Percentiles rank a stretch among this genome's conserved stretches.
Evolutionary conservation across 2,113 vertebrate genomes (phyloP).

Genomic region (Melierax canorus): DNA sequence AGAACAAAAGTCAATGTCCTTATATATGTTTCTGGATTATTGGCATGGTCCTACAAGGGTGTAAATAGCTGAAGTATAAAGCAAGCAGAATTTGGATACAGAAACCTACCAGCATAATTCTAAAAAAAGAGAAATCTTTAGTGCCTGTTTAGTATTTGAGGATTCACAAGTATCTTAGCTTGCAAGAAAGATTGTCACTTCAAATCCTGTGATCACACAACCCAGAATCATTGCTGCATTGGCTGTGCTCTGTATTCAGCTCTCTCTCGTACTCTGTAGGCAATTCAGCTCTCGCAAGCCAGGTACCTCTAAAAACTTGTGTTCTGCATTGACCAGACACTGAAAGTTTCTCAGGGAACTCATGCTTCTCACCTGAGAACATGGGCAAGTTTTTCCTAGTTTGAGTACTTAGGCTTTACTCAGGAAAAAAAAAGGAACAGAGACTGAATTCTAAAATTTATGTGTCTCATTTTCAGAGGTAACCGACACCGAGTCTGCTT

Average conservation of each 20-base stretch:
- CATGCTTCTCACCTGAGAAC: neutral
- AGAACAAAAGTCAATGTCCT: neutral
- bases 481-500: neutral
- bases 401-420: neutral
- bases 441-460: neutral
- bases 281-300: neutral
- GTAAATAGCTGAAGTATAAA: neutral
- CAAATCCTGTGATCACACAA: neutral
- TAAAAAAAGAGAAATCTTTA: neutral
- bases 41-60: neutral
- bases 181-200: neutral
- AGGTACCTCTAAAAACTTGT: neutral
- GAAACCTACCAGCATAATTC: neutral
- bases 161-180: neutral
- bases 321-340: neutral
- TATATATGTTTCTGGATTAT: neutral
- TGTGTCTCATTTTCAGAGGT: neutral
- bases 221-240: neutral
- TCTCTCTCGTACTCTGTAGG: fast-evolving
- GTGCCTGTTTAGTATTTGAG: neutral
- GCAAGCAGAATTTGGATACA: neutral
- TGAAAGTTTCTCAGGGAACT: neutral
- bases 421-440: neutral
- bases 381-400: neutral
- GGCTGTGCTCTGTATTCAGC: neutral